Base-by-base conservation (phyloP, 1,140 invertebrate genomes). In the Drosophila prosaltans region DNA sequence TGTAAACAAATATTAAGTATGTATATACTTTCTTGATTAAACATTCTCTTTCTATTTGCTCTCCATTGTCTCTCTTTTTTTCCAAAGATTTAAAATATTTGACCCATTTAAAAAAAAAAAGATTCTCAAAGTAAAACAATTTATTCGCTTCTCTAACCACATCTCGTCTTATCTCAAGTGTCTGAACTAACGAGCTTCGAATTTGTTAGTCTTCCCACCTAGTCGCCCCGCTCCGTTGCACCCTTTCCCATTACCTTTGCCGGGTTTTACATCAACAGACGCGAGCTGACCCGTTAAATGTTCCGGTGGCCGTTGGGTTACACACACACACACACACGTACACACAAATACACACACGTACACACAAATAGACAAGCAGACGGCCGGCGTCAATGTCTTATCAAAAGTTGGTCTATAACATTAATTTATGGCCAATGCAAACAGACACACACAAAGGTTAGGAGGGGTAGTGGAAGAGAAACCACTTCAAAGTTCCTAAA, bases 391-490 rank as follows among this genome's bases (percentile, higher is more conserved):
- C 84, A 88, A 89, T 75, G 80, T 80, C 85, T 88, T 88, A 88
- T 88, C 84, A 86, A 88, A 88, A 88, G 55, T 75, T 81, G 69
- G 84, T 77, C 85, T 88, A 88, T 84, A 84, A 81, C 85, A 88
- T 90, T 84, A 88, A 90, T 90, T 88, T 88, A 88, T 88, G 40
- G 78, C 74, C 85, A 64, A 75, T 77, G 74, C 65, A 61, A 77
- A 74, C 41, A 65, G n/a, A 39, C 43, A 55, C 57, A 40, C 57
- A 57, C 40, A 36, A 2, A 30, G 28, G 28, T 30, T 30, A 28
- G 57, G 28, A 43, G 21, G 28, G 60, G 9, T 7, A 26, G 48
- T 28, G 58, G 48, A 41, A 30, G 45, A 58, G 7, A 60, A 60
- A 43, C 64, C 71, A 75, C 81, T 86, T 86, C 67, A 74, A 84